These are phyloP conservation scores for Ectemnius lituratus DNA, from an alignment of 2,888 invertebrate genomes.

Conservation along the genomic window DNA sequence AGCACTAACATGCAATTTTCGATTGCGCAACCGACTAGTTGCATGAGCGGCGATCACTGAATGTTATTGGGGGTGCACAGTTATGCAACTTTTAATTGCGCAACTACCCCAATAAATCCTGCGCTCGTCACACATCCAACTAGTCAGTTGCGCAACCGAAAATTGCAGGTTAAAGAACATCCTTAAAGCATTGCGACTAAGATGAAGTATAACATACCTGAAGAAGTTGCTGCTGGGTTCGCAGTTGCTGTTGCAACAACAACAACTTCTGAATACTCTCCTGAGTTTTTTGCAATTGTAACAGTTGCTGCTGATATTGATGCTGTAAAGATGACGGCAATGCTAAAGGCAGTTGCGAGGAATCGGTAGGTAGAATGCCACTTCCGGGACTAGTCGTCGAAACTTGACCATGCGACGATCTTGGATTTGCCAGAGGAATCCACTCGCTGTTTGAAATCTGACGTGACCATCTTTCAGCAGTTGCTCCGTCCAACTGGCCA, in stretches of 20 bases:
- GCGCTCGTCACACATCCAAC: background rate
- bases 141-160: background rate
- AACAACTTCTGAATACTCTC: conserved; percentile 74
- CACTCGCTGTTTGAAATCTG: conserved; percentile 75
- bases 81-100: background rate
- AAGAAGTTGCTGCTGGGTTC: conserved; percentile 71
- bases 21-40: too few species aligned
- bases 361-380: conserved; percentile 13
- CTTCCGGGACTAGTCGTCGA: conserved; percentile 39
- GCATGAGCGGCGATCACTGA: too few species aligned
- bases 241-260: conserved; percentile 72
- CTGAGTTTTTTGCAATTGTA: conserved; percentile 75
- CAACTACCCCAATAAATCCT: background rate
- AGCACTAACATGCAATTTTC: too few species aligned
- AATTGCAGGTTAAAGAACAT: background rate
- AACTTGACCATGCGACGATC: conserved; percentile 53
- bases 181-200: background rate
- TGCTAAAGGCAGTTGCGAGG: conserved; percentile 49
- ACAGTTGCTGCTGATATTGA: conserved; percentile 73
- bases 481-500: conserved; percentile 38
- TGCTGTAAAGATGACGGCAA: conserved; percentile 73
- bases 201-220: conserved; percentile 61
- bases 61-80: background rate
- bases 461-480: conserved; percentile 74
- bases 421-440: conserved; percentile 74